Base-by-base conservation (phyloP, 2,113 vertebrate species). In the Helogale parvula region DNA sequence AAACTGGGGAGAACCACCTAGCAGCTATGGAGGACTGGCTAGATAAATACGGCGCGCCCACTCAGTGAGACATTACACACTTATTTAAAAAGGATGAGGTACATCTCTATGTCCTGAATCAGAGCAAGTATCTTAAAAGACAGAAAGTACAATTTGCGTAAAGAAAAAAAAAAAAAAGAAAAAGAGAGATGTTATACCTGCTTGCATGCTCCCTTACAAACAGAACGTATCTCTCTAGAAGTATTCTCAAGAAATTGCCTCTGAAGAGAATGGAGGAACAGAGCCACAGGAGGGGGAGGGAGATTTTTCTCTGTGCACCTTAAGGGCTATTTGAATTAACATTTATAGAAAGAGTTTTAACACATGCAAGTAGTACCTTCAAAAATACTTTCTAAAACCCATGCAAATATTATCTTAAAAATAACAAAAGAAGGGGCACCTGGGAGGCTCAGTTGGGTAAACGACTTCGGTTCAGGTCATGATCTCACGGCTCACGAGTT, bases 311-410 rank as follows among this genome's bases (percentile, higher is more conserved):
- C 7, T 35, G 25, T 16, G 66, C 29, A 29, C 19, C 25, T 21
- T 52, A 35, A 68, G 54, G 14, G 25, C 27, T 52, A 10, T 88
- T 47, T 50, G 60, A 47, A 93, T 38, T 33, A 86, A 92, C 45
- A 29, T 60, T 88, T 81, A 8, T 60, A 7, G 81, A 90, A 93
- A 81, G 21, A 65, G 50, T 77, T 93, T 90, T 79, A 80, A 84
- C 45, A 84, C 11, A 17, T 38, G 5, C n/a, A 94, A 69, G 17
- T 54, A 16, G 38, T 25, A 54, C 60, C 35, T 93, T 86, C 65
- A 76, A 95, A 96, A 88, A 31, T 27, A 25, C 80, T 68, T 69
- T 93, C 52, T 15, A 71, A 88, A 82, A 85, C 50, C 14, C n/a
- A 33, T 25, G 57, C 21, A 87, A 71, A 76, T 76, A 38, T 33